phyloP scores from a whole-genome alignment of 2,888 invertebrate genomes.

The Drosophila cognata region DNA sequence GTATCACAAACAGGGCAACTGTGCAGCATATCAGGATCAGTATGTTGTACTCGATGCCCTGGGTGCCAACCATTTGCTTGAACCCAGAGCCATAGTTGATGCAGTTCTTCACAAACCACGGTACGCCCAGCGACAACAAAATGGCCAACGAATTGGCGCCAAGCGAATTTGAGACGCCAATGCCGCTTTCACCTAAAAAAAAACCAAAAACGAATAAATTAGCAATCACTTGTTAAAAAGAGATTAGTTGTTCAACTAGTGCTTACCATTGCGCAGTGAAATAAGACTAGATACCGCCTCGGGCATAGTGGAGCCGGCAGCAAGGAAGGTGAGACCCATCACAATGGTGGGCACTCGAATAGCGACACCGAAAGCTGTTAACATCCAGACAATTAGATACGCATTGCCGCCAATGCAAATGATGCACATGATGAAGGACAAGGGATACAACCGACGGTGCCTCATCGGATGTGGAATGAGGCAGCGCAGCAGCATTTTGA shows the following conservation, averaged over 20 bases:
- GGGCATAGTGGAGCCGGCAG: constrained; percentile 95
- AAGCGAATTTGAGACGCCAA: constrained; percentile 94
- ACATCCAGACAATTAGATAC: constrained; percentile 96
- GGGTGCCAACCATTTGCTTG: constrained; percentile 89
- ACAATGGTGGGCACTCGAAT: constrained; percentile 93
- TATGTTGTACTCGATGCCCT: constrained; percentile 93
- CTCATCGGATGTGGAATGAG: constrained; percentile 90
- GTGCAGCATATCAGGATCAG: constrained; percentile 92
- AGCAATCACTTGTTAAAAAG: neutral
- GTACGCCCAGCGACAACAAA: constrained; percentile 92
- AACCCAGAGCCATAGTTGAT: constrained; percentile 85
- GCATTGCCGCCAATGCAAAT: constrained; percentile 94
- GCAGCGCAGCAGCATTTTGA: constrained; percentile 88
- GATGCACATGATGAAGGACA: constrained; percentile 94
- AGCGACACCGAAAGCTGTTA: constrained; percentile 92
- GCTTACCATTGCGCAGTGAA: constrained; percentile 92
- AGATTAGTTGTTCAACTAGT: neutral
- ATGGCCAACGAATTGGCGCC: constrained; percentile 95
- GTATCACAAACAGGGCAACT: constrained; percentile 88
- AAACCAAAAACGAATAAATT: too few relatives aligned
- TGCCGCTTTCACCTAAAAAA: constrained; percentile 90
- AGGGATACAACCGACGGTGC: constrained; percentile 88
- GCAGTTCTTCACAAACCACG: constrained; percentile 92
- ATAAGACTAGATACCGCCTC: constrained; percentile 93
- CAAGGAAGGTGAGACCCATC: constrained; percentile 96